phyloP scores from a whole-genome alignment of 2,888 invertebrate species.

The Drosophila flavopinicola region DNA sequence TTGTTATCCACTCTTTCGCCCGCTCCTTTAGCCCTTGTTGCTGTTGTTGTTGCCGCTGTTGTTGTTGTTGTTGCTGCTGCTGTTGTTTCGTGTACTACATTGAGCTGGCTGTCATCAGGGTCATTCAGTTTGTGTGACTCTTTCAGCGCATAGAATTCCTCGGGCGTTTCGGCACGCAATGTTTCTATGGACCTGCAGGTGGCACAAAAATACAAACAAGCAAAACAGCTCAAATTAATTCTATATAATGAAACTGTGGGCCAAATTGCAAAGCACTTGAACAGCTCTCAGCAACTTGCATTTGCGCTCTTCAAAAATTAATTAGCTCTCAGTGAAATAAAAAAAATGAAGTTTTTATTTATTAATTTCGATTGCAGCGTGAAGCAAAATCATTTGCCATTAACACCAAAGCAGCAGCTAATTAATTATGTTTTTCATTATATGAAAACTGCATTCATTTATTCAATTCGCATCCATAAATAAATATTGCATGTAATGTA shows the following conservation, averaged over 20 bases:
- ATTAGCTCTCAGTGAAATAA: conserved; percentile 33
- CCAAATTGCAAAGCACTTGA: neutral
- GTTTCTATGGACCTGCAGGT: conserved; percentile 78
- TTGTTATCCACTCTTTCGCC: conserved; percentile 18
- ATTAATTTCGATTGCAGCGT: conserved; percentile 21
- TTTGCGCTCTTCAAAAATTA: conserved; percentile 25
- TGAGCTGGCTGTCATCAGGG: conserved; percentile 69
- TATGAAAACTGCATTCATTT: conserved; percentile 1
- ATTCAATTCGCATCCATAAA: neutral
- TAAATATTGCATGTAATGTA: neutral
- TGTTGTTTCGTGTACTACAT: conserved; percentile 48
- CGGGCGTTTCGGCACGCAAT: conserved; percentile 71
- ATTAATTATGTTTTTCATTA: conserved; percentile 34
- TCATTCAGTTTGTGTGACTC: conserved; percentile 46
- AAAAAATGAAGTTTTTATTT: conserved; percentile 1
- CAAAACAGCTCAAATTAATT: neutral
- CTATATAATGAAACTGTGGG: neutral
- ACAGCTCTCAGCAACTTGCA: conserved; percentile 12
- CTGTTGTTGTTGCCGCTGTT: conserved; percentile 38
- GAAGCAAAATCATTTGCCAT: conserved; percentile 6
- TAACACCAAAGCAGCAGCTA: conserved; percentile 26
- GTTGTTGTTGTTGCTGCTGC: conserved; percentile 26
- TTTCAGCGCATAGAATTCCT: conserved; percentile 64
- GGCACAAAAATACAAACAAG: conserved; percentile 2
- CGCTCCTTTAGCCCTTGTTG: conserved; percentile 6